Evolutionary conservation across 2,888 invertebrate species (phyloP).

Genomic region (Brenthis daphne): DNA sequence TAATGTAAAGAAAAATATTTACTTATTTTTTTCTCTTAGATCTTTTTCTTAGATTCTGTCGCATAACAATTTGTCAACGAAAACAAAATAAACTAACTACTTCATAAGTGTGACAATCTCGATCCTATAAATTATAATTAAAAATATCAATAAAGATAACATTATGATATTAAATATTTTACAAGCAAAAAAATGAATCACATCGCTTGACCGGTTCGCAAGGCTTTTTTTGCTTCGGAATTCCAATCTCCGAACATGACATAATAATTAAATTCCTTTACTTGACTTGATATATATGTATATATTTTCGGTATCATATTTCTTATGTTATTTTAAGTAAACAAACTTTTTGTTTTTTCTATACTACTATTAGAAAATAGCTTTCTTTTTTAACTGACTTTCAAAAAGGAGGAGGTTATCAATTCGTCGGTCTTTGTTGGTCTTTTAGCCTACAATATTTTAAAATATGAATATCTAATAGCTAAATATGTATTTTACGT

Average conservation of each 20-base stretch:
- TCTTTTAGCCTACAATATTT: too few relatives aligned
- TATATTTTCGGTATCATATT: slow-evolving; percentile 3
- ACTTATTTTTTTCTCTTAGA: too few relatives aligned
- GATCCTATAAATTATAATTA: slow-evolving; percentile 3
- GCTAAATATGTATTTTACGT: too few relatives aligned
- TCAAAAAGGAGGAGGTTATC: too few relatives aligned
- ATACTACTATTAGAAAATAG: neutral
- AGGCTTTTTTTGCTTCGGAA: slow-evolving; percentile 24
- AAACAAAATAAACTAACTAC: too few relatives aligned
- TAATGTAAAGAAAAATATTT: too few relatives aligned
- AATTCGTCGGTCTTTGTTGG: too few relatives aligned
- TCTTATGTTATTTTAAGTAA: slow-evolving; percentile 3
- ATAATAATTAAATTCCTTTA: slow-evolving; percentile 30
- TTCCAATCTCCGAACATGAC: slow-evolving; percentile 24
- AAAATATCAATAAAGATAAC: slow-evolving; percentile 9
- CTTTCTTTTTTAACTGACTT: neutral
- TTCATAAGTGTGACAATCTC: neutral
- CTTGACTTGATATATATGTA: slow-evolving; percentile 15
- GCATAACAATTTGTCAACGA: too few relatives aligned
- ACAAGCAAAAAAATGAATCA: slow-evolving; percentile 7
- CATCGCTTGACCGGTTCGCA: slow-evolving; percentile 11
- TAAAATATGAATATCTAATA: too few relatives aligned
- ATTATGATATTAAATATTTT: slow-evolving; percentile 2
- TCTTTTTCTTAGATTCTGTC: too few relatives aligned
- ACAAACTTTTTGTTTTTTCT: neutral